phyloP scores from a whole-genome alignment of 2,888 invertebrate species.

The Spodoptera exigua region DNA sequence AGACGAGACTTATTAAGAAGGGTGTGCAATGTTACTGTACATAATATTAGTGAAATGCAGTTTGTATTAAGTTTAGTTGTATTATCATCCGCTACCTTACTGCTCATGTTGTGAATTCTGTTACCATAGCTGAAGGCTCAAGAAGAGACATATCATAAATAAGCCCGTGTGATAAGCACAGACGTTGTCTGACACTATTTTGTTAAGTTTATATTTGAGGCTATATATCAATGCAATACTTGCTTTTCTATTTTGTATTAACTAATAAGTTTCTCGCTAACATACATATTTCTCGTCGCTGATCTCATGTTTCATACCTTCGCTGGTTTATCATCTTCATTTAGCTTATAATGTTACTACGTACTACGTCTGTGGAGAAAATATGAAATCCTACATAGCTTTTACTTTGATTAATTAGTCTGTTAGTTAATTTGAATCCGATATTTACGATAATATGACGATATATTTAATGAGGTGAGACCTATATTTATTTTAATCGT shows the following conservation, averaged over 20 bases:
- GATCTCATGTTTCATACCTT: slow-evolving; percentile 58
- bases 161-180: slow-evolving; percentile 70
- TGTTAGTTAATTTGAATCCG: slow-evolving; percentile 60
- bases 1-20: slow-evolving; percentile 68
- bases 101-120: slow-evolving; percentile 72
- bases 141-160: slow-evolving; percentile 82
- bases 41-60: slow-evolving; percentile 77
- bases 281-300: slow-evolving; percentile 44
- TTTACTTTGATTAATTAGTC: slow-evolving; percentile 58
- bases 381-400: slow-evolving; percentile 50
- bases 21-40: slow-evolving; percentile 79
- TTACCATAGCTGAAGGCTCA: slow-evolving; percentile 85
- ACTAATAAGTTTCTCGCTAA: slow-evolving; percentile 42
- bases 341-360: slow-evolving; percentile 35
- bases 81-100: slow-evolving; percentile 55
- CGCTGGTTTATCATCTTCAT: slow-evolving; percentile 47
- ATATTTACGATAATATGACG: slow-evolving; percentile 48
- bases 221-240: slow-evolving; percentile 63
- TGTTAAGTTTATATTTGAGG: slow-evolving; percentile 66
- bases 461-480: slow-evolving; percentile 46
- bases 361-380: slow-evolving; percentile 38
- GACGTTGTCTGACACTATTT: slow-evolving; percentile 61
- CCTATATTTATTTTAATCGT: slow-evolving; percentile 61
- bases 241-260: slow-evolving; percentile 41
- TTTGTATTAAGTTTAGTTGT: slow-evolving; percentile 67